Percentiles rank a stretch among this genome's conserved stretches.
phyloP scores from a whole-genome alignment of 2,888 invertebrate genomes.

The Elegia similella region DNA sequence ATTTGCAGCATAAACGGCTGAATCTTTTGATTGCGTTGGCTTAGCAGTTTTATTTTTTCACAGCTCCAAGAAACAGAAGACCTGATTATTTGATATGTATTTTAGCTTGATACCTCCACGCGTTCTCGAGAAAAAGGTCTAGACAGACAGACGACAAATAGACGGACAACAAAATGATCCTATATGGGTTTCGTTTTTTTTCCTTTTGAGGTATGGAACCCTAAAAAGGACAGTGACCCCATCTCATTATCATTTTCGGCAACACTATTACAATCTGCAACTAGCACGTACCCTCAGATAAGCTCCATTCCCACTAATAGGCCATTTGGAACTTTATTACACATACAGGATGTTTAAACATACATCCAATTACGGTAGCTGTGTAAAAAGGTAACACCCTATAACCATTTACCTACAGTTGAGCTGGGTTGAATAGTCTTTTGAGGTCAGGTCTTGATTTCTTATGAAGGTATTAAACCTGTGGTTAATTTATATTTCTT shows the following conservation, averaged over 20 bases:
- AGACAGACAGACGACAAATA: too few species aligned
- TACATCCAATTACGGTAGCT: slow-evolving; percentile 9
- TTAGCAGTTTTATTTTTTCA: too few species aligned
- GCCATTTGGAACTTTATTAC: slow-evolving; percentile 8
- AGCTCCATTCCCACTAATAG: slow-evolving; percentile 6
- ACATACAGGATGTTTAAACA: slow-evolving; percentile 3
- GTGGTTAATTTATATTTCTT: too few species aligned
- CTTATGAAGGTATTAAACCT: neutral
- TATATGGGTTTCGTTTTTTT: too few species aligned
- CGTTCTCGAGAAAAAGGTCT: too few species aligned
- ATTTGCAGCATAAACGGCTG: too few species aligned
- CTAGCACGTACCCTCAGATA: neutral
- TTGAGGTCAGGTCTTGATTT: neutral
- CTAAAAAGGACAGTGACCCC: neutral
- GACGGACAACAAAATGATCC: too few species aligned
- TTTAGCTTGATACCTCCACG: too few species aligned
- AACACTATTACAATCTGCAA: neutral
- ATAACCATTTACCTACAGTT: slow-evolving; percentile 1
- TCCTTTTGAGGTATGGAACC: too few species aligned
- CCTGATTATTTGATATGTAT: too few species aligned
- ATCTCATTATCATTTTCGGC: neutral
- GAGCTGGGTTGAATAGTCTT: neutral
- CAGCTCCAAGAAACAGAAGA: too few species aligned
- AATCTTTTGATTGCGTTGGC: too few species aligned
- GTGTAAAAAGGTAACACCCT: slow-evolving; percentile 8